Conservation (phyloP, 2,888 invertebrate genomes). For the Heliconius cydno region DNA sequence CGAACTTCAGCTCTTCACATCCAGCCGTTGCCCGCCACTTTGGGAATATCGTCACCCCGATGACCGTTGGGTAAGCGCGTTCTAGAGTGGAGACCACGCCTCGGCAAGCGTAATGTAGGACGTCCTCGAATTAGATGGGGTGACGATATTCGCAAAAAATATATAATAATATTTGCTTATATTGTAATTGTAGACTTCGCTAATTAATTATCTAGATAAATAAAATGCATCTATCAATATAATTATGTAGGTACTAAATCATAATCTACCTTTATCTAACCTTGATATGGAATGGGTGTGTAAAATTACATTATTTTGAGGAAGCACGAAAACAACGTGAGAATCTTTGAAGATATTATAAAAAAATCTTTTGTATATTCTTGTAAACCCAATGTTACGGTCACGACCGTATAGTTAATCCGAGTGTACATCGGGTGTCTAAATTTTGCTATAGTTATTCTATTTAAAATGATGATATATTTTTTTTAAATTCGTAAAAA, state of each 20-base stretch:
- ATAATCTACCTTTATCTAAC: not conserved
- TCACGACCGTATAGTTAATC: conserved; percentile 39
- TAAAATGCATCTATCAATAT: not conserved
- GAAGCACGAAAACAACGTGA: conserved; percentile 38
- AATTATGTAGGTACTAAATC: not conserved
- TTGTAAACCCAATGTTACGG: conserved; percentile 45
- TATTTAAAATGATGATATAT: not conserved
- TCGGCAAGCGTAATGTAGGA: too few species aligned
- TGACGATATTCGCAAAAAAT: too few species aligned
- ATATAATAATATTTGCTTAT: too few species aligned
- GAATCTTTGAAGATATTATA: conserved; percentile 32
- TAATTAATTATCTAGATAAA: too few species aligned
- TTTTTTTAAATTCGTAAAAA: too few species aligned
- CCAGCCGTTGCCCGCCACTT: too few species aligned
- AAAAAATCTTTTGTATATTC: conserved; percentile 37
- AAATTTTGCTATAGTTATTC: not conserved
- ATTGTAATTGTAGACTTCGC: too few species aligned
- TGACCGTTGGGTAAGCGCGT: too few species aligned
- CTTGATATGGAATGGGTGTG: conserved; percentile 9
- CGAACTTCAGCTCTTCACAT: too few species aligned
- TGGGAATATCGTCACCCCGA: too few species aligned
- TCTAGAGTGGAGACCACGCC: too few species aligned
- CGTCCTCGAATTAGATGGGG: too few species aligned
- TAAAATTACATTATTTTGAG: conserved; percentile 15
- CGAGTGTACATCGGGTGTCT: conserved; percentile 9